Base-by-base conservation (phyloP, 2,888 invertebrate genomes). In the Ptilodon capucinus region DNA sequence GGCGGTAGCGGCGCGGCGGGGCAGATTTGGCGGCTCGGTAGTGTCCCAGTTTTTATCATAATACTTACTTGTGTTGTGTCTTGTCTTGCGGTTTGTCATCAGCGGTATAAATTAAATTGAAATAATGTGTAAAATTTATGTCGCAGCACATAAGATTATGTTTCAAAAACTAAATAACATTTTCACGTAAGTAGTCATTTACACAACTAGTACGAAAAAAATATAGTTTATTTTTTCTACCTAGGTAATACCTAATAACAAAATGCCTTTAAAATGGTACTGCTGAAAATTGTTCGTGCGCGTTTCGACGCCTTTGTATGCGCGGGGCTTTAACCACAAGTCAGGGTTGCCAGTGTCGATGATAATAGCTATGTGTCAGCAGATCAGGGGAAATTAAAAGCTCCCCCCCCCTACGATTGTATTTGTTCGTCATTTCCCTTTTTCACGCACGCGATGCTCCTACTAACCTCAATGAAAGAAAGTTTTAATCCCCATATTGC, bases 41-140 rank as follows among this genome's bases (percentile, higher is more conserved):
- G 71, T 85, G 85, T 74, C 84, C 86, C 82, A 87, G 76, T 84
- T 88, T 81, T 69, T 54, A 54, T 57, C 32, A 79, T 78, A 77
- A 80, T 67, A 62, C 50, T 13, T 25, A 23, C 57, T 62, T 54
- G 48, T 42, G 57, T 55, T 56, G 63, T 57, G 23, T 6, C 23
- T 23, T 23, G 14, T 6, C n/a, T 7, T 14, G 2, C 7, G 32
- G 14, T 14, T 28, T 28, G 0, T 2, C n/a, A 2, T 28, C 3
- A 8, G n/a, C 1, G 2, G 8, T 8, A 4, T 30, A 2, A 1
- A 5, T 2, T 30, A 13, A 30, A 1, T 30, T 34, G 1, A 3
- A 34, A 34, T 6, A 34, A 14, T 14, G 34, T 14, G 14, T 7
- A 3, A 14, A 14, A 2, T 14, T 34, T 34, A 2, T 28, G n/a